Conservation (phyloP, 2,888 invertebrate species). For the Platycheirus albimanus region DNA sequence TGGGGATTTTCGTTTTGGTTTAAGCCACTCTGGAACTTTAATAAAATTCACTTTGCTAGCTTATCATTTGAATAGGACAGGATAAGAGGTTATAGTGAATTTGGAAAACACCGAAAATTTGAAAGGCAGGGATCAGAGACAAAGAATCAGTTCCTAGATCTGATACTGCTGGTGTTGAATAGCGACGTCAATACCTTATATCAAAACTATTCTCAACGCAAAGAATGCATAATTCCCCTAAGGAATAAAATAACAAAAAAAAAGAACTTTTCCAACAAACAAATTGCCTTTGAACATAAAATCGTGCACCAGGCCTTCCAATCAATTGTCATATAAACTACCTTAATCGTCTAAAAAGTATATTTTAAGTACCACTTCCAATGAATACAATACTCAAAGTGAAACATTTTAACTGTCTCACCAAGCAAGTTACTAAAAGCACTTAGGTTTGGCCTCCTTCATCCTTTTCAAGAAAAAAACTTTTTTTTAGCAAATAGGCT, state of each 20-base stretch:
- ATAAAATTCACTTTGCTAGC: no score
- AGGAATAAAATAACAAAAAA: background rate
- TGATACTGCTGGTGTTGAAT: no score
- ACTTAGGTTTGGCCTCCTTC: constrained; percentile 45
- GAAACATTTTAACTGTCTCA: constrained; percentile 41
- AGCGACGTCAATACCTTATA: no score
- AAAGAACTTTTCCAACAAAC: constrained; percentile 35
- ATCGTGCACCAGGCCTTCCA: background rate
- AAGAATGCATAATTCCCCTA: no score
- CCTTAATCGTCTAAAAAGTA: constrained; percentile 28
- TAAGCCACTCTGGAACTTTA: no score
- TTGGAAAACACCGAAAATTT: no score
- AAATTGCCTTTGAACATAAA: constrained; percentile 5
- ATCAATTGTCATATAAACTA: constrained; percentile 34
- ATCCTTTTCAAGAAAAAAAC: constrained; percentile 3
- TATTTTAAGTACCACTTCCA: constrained; percentile 24
- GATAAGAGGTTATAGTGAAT: no score
- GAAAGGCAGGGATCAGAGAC: no score
- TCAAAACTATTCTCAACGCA: no score
- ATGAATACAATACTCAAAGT: constrained; percentile 24
- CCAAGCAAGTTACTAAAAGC: constrained; percentile 33
- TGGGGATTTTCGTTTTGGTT: background rate
- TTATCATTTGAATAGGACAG: no score
- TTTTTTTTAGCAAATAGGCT: constrained; percentile 1
- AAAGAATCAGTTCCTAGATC: no score